These are phyloP conservation scores for Sebastes matsubarae DNA, from an alignment of 2,797 vertebrate species.

Conservation along the genomic window DNA sequence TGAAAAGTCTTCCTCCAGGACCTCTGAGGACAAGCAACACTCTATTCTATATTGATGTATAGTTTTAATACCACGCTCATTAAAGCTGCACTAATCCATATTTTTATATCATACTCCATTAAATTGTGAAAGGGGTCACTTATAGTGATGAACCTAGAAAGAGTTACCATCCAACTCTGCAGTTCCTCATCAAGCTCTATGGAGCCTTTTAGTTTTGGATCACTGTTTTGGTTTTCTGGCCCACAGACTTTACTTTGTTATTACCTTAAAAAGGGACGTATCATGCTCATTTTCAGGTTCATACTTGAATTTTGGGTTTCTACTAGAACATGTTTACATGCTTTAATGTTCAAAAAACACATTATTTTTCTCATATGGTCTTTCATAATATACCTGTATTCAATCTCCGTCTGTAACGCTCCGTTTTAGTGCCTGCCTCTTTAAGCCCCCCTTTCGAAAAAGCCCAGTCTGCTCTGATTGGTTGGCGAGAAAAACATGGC, in stretches of 20 bases:
- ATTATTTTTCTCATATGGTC: too few relatives aligned
- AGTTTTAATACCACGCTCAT: constrained; percentile 3
- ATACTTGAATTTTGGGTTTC: too few relatives aligned
- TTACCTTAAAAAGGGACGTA: too few relatives aligned
- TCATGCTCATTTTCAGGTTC: too few relatives aligned
- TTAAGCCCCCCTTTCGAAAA: background rate
- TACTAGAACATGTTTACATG: background rate
- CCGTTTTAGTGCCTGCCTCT: too few relatives aligned
- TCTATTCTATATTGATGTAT: background rate
- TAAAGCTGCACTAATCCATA: constrained; percentile 33
- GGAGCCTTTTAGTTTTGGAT: background rate
- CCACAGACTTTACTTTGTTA: background rate
- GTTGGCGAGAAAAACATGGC: background rate
- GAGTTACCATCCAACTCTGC: background rate
- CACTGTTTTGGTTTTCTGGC: background rate
- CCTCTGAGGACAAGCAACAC: background rate
- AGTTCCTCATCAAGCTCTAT: background rate
- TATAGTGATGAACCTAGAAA: background rate
- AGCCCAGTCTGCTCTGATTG: background rate
- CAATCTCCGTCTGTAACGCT: too few relatives aligned
- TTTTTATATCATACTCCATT: constrained; percentile 35
- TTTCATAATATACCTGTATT: too few relatives aligned
- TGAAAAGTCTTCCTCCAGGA: constrained; percentile 6
- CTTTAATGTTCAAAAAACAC: background rate
- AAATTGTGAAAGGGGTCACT: constrained; percentile 17